Conservation (phyloP, 2,113 vertebrate species). For the Herpetotheres cachinnans region DNA sequence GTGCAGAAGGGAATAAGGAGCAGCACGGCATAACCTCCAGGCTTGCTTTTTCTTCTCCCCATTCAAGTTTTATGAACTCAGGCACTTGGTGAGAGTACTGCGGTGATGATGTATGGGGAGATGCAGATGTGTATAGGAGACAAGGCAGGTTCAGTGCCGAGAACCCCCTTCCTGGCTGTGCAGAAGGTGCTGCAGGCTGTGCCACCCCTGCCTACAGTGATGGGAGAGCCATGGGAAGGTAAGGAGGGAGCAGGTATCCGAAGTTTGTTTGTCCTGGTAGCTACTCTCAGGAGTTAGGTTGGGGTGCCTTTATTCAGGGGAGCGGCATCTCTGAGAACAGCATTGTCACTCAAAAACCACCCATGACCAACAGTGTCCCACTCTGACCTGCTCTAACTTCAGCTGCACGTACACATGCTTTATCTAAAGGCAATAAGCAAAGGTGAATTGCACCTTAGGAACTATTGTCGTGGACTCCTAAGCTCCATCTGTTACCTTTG, state of each 20-base stretch:
- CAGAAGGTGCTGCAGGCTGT: not conserved
- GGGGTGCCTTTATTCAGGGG: not conserved
- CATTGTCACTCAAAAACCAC: not conserved
- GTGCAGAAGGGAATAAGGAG: not conserved
- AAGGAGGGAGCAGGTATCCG: not conserved
- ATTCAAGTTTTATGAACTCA: not conserved
- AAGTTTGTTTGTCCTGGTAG: not conserved
- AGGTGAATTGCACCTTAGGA: not conserved
- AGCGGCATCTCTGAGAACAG: not conserved
- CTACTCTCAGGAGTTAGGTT: not conserved
- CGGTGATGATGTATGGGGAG: not conserved
- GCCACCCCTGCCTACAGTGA: not conserved
- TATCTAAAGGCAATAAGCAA: not conserved
- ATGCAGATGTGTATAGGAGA: not conserved
- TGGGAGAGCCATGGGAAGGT: not conserved
- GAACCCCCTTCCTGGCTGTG: not conserved
- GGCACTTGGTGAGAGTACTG: not conserved
- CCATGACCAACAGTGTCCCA: rapidly evolving
- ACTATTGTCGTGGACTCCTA: not conserved
- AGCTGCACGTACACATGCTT: not conserved
- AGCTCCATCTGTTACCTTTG: not conserved
- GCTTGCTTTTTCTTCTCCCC: rapidly evolving
- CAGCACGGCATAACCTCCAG: not conserved
- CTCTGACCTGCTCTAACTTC: not conserved
- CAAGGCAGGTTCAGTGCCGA: rapidly evolving